Evolutionary conservation across 2,113 vertebrate species (phyloP), one percentile per base, ranked within the genome.

Genomic region (Ramphastos sulfuratus): DNA sequence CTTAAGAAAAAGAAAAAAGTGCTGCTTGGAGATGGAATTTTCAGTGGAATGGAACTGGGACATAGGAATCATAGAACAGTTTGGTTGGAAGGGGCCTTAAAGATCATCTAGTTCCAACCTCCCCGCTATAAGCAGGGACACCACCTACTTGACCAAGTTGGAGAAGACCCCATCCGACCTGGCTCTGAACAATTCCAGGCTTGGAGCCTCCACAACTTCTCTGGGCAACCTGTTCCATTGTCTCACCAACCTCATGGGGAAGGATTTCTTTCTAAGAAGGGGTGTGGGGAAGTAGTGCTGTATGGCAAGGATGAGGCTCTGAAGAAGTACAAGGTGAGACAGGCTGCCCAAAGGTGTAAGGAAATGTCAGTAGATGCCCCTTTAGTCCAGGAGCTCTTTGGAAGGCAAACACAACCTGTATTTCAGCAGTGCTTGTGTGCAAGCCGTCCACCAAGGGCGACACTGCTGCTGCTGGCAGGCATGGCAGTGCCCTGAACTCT

Each of bases 401-500:
- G 52, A 58, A 82, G 35, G 74, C 28, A 7, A 14, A 5, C 25
- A 52, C 50, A 50, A 50, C 11, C 30, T 13, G 5, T 61, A 5
- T 80, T 76, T 83, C 24, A 5, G 0, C 73, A 20, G 33, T 2
- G 44, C 10, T 23, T 5, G 15, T 10, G 20, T 14, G 21, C 5
- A 28, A 30, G 15, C 65, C 9, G 2, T 21, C 39, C 42, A 14
- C 50, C 20, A 5, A 16, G 0, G 4, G 25, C 52, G 9, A 5
- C 19, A 1, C 14, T 37, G 56, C 24, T 55, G 7, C 4, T 19
- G 44, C 54, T 31, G 42, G 12, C 56, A 25, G 9, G 12, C 10
- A 19, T 18, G 44, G 35, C 0, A 0, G 46, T 9, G 10, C 48
- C 30, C 35, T 28, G n/a, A 5, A 17, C 0, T 20, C n/a, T 28